Conservation (phyloP, 2,113 vertebrate species). For the Chaetops frenatus region DNA sequence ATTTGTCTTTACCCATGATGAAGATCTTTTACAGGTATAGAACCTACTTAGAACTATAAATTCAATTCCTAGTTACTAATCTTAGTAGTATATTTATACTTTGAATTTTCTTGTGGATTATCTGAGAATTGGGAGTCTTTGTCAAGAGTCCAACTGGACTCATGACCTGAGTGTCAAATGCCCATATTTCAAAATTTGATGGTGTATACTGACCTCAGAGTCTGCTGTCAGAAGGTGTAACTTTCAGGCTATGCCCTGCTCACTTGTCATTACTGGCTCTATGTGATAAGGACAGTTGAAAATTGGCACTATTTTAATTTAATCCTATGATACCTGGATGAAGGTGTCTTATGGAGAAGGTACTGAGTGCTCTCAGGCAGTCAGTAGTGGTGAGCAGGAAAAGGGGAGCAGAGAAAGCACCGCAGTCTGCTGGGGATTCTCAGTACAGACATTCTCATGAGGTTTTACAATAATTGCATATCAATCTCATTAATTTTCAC, state of each 20-base stretch:
- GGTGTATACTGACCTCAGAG: background rate
- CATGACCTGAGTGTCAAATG: background rate
- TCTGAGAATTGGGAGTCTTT: background rate
- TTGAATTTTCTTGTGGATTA: background rate
- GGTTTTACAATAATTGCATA: background rate
- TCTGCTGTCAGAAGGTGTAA: background rate
- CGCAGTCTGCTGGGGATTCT: background rate
- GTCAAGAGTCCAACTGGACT: background rate
- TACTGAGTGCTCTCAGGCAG: background rate
- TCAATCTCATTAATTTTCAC: background rate
- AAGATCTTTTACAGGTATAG: background rate
- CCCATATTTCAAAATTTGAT: background rate
- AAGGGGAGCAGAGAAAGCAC: background rate
- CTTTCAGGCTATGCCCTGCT: background rate
- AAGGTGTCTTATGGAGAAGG: background rate
- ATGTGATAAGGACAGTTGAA: accelerated
- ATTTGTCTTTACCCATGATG: background rate
- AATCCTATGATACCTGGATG: background rate
- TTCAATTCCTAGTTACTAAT: background rate
- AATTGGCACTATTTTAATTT: background rate
- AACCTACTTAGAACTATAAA: background rate
- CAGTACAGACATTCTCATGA: background rate
- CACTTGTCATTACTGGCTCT: background rate
- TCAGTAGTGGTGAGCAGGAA: background rate
- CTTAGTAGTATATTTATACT: background rate